Evolutionary conservation across 2,888 invertebrate species (phyloP).

Genomic region (Xanthorhoe spadicearia): DNA sequence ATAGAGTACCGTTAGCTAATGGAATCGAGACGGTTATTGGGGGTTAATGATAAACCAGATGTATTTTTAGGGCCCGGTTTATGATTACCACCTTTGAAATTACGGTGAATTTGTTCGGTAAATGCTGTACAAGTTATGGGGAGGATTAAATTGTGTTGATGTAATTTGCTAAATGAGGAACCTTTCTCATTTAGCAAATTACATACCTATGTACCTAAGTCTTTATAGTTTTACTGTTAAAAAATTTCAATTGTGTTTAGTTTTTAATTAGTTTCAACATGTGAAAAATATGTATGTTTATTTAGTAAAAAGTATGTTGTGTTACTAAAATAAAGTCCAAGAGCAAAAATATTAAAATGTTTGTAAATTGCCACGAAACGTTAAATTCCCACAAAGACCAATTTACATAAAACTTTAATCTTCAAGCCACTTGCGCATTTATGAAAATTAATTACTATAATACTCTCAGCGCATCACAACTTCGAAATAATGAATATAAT

Average conservation of each 20-base stretch:
- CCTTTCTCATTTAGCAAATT: too few relatives aligned
- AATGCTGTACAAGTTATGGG: neutral
- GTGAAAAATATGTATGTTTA: too few relatives aligned
- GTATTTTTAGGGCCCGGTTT: slow-evolving; percentile 14
- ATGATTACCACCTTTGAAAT: neutral
- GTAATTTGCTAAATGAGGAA: neutral
- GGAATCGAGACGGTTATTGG: slow-evolving; percentile 28
- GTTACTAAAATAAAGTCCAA: neutral
- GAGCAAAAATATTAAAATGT: neutral
- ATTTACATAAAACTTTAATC: slow-evolving; percentile 3
- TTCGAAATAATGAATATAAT: slow-evolving; percentile 41
- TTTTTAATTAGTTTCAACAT: too few relatives aligned
- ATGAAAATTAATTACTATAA: slow-evolving; percentile 40
- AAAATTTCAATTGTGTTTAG: too few relatives aligned
- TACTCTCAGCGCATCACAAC: slow-evolving; percentile 34
- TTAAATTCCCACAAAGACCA: neutral
- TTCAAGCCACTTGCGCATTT: slow-evolving; percentile 13
- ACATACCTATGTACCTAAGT: too few relatives aligned
- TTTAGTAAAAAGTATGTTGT: too few relatives aligned
- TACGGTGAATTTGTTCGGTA: neutral
- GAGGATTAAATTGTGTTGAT: neutral
- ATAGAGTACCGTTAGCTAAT: slow-evolving; percentile 21
- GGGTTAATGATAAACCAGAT: slow-evolving; percentile 23
- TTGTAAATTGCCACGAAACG: neutral
- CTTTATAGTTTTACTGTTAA: too few relatives aligned